Evolutionary conservation across 2,888 invertebrate genomes (phyloP).

Genomic region (Hirudinaria manillensis): DNA sequence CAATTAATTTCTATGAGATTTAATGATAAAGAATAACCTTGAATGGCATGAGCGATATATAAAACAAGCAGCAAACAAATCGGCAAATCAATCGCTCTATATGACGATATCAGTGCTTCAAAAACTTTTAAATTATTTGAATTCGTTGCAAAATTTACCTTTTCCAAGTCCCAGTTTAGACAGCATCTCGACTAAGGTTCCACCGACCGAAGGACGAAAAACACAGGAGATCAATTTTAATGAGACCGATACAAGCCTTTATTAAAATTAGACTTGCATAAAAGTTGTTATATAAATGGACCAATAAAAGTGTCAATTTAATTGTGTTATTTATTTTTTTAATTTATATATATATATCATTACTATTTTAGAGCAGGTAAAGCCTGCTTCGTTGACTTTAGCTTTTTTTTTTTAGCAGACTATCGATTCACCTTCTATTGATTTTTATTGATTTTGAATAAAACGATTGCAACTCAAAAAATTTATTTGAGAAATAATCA

Average conservation of each 20-base stretch:
- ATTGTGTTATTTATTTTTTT: no score
- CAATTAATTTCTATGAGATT: background rate
- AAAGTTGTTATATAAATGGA: background rate
- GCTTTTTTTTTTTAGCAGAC: no score
- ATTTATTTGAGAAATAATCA: no score
- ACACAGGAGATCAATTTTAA: background rate
- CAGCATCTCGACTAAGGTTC: background rate
- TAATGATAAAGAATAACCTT: background rate
- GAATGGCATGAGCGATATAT: conserved; percentile 7
- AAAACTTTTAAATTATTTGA: background rate
- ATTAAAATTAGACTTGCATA: background rate
- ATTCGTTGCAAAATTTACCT: background rate
- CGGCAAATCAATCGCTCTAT: background rate
- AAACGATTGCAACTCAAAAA: no score
- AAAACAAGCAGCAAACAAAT: background rate
- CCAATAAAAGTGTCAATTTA: no score
- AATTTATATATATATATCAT: no score
- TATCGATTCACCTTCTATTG: no score
- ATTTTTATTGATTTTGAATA: no score
- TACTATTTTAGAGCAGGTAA: no score
- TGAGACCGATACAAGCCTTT: background rate
- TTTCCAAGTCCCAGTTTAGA: conserved; percentile 3
- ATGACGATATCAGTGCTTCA: background rate
- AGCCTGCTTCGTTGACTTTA: no score
- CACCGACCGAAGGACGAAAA: conserved; percentile 20